phyloP scores from a whole-genome alignment of 2,113 vertebrate species.

The Oncorhynchus kisutch region DNA sequence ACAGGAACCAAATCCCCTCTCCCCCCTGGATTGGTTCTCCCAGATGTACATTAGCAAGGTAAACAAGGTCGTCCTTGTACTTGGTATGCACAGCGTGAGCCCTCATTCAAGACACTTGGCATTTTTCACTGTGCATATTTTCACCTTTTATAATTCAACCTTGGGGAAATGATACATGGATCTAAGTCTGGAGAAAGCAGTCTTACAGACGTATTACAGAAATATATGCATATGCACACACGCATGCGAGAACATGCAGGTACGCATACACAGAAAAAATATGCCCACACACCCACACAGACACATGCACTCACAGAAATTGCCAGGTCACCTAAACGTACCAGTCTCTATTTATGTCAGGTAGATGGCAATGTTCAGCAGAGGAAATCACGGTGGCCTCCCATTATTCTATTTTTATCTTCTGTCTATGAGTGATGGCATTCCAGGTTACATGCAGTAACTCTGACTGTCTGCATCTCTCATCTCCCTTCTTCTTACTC shows the following conservation, averaged over 20 bases:
- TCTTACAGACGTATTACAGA: not conserved
- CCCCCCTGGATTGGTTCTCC: constrained; percentile 21
- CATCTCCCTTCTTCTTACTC: not conserved
- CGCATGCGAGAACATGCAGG: not conserved
- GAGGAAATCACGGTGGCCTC: not conserved
- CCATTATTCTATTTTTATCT: not conserved
- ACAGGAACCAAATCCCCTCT: constrained; percentile 31
- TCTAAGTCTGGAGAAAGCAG: constrained; percentile 7
- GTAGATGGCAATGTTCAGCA: constrained; percentile 3
- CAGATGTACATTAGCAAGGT: not conserved
- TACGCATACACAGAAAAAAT: not conserved
- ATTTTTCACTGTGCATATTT: constrained; percentile 19
- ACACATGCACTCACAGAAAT: not conserved
- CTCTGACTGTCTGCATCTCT: not conserved
- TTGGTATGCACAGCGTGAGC: constrained; percentile 39
- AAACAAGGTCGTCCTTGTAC: constrained; percentile 40
- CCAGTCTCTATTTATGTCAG: not conserved
- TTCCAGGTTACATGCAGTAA: not conserved
- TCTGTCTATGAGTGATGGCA: not conserved
- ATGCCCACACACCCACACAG: not conserved
- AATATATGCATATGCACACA: not conserved
- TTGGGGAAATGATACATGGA: constrained; percentile 17
- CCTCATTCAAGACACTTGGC: constrained; percentile 21
- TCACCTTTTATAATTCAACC: constrained; percentile 12
- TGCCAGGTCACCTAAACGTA: not conserved